Evolutionary conservation across 2,888 invertebrate genomes (phyloP).

Genomic region (Cordilura impudica): DNA sequence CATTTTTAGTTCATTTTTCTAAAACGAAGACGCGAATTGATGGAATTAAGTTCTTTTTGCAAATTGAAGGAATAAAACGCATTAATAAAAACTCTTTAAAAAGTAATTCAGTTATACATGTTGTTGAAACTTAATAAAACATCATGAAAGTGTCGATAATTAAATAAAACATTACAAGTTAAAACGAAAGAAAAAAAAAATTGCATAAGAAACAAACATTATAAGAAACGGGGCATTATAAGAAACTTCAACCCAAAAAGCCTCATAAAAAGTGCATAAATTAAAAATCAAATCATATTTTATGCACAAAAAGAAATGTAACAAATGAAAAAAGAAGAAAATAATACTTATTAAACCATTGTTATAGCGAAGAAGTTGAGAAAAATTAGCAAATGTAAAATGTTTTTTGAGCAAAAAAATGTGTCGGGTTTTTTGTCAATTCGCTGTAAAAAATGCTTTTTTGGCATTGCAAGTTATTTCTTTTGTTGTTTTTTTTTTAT

Average conservation of each 20-base stretch:
- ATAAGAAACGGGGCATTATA: slow-evolving; percentile 32
- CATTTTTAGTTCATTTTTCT: slow-evolving; percentile 62
- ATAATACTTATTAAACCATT: background rate
- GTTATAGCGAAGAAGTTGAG: background rate
- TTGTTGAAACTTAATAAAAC: background rate
- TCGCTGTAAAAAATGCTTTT: slow-evolving; percentile 50
- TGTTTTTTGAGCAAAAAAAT: slow-evolving; percentile 20
- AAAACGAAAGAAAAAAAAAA: slow-evolving; percentile 53
- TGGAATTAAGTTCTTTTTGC: slow-evolving; percentile 39
- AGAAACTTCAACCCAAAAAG: background rate
- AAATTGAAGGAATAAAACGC: slow-evolving; percentile 40
- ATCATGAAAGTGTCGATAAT: slow-evolving; percentile 36
- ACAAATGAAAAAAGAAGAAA: background rate
- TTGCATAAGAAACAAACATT: slow-evolving; percentile 59
- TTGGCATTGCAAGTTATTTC: slow-evolving; percentile 40
- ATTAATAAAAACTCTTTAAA: slow-evolving; percentile 17
- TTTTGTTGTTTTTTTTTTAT: slow-evolving; percentile 27
- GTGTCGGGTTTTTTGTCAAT: slow-evolving; percentile 42
- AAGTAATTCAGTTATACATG: slow-evolving; percentile 32
- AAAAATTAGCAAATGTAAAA: slow-evolving; percentile 33
- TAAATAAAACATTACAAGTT: slow-evolving; percentile 21
- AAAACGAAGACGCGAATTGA: slow-evolving; percentile 59
- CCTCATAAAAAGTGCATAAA: slow-evolving; percentile 28
- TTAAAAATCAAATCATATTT: background rate
- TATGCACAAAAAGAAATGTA: background rate